Conservation (phyloP, 2,888 invertebrate species). For the Mantis religiosa region DNA sequence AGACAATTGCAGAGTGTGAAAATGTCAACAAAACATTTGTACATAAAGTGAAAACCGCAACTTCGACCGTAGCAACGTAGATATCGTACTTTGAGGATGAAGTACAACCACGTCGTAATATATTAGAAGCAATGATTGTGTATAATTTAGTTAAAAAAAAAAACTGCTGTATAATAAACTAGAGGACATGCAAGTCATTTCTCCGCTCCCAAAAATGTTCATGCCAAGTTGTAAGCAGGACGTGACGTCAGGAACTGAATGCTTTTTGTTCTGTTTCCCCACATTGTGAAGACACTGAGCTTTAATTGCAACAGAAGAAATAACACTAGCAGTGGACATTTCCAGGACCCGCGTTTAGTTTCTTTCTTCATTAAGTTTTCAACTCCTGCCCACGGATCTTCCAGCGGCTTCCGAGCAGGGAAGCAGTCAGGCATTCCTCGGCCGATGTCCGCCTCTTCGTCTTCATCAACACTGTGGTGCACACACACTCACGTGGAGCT, state of each 20-base stretch:
- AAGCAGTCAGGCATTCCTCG: not conserved
- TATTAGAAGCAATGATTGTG: conserved; percentile 3
- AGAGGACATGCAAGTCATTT: not conserved
- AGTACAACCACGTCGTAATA: not conserved
- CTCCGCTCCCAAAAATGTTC: not conserved
- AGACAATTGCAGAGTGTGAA: not conserved
- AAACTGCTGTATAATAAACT: not conserved
- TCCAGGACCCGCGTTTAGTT: not conserved
- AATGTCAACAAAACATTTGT: not conserved
- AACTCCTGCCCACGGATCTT: not conserved
- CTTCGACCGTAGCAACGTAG: too few relatives aligned
- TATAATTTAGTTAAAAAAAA: not conserved
- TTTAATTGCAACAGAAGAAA: not conserved
- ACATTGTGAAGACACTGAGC: not conserved
- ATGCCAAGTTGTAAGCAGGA: not conserved
- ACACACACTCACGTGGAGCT: not conserved
- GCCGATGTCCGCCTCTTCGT: not conserved
- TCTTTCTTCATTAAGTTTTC: not conserved
- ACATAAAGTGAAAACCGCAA: not conserved
- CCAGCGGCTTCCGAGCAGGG: not conserved
- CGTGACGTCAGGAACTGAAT: not conserved
- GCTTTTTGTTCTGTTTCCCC: not conserved
- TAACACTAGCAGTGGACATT: not conserved
- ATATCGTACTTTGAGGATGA: not conserved
- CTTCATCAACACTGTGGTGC: not conserved